Conservation (phyloP, 2,797 vertebrate genomes). For the Capromys pilorides region DNA sequence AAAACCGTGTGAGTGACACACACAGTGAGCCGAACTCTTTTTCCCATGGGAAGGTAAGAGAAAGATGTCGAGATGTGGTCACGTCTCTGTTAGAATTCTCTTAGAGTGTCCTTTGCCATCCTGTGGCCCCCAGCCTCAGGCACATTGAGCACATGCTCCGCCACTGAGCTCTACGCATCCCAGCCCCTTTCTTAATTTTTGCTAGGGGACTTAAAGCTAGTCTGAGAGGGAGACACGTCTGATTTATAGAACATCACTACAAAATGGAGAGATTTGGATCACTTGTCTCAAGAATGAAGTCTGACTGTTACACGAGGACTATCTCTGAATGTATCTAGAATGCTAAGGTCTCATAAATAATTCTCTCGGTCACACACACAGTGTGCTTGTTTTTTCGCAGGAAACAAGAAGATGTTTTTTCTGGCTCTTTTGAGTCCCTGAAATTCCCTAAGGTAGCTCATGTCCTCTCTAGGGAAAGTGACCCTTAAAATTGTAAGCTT, state of each 20-base stretch:
- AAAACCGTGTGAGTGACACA: rapidly evolving
- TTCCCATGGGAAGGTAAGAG: slow-evolving; percentile 77
- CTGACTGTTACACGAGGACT: neutral
- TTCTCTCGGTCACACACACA: neutral
- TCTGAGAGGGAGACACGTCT: neutral
- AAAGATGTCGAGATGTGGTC: rapidly evolving
- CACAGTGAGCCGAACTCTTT: neutral
- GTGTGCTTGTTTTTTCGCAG: slow-evolving; percentile 4
- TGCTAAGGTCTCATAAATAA: neutral
- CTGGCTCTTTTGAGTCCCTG: slow-evolving; percentile 6
- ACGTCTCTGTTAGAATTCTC: neutral
- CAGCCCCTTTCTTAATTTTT: neutral
- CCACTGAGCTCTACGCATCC: neutral
- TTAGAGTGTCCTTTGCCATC: neutral
- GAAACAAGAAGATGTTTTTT: neutral
- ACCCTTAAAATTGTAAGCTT: neutral
- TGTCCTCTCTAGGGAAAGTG: neutral
- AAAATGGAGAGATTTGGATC: slow-evolving; percentile 3
- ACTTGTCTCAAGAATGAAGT: slow-evolving; percentile 13
- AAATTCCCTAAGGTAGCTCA: neutral
- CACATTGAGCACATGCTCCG: neutral
- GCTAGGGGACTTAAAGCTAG: neutral
- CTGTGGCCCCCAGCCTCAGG: neutral
- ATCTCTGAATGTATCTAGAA: neutral
- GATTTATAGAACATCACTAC: neutral